phyloP scores from a whole-genome alignment of 2,888 invertebrate genomes.

The Drosophila anomalata region DNA sequence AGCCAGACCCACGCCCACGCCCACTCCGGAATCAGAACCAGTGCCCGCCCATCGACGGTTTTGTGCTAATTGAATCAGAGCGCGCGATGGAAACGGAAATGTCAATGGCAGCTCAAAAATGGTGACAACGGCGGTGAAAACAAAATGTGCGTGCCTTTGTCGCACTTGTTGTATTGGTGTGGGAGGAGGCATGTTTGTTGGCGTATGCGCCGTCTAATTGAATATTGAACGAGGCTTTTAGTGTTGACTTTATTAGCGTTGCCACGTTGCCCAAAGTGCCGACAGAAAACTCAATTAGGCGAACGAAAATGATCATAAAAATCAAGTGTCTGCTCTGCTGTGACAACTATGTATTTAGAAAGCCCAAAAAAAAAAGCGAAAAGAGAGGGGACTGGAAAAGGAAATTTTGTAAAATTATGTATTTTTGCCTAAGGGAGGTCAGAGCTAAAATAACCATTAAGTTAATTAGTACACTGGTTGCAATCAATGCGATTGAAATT shows the following conservation, averaged over 20 bases:
- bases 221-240: conserved; percentile 79
- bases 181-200: conserved; percentile 23
- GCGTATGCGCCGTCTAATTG: conserved; percentile 64
- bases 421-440: conserved; percentile 6
- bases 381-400: background rate
- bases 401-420: conserved; percentile 28
- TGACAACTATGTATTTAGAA: conserved; percentile 27
- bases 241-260: conserved; percentile 74
- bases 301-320: conserved; percentile 51
- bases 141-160: conserved; percentile 33
- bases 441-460: conserved; percentile 54
- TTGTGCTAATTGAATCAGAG: conserved; percentile 71
- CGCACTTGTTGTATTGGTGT: conserved; percentile 5
- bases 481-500: conserved; percentile 56
- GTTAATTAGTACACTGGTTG: conserved; percentile 64
- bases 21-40: background rate
- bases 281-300: conserved; percentile 70
- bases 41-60: conserved; percentile 44
- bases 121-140: conserved; percentile 50
- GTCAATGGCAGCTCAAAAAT: conserved; percentile 77
- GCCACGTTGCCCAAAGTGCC: conserved; percentile 63
- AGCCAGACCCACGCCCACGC: background rate
- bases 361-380: conserved; percentile 4
- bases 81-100: conserved; percentile 70
- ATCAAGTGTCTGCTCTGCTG: conserved; percentile 36